Evolutionary conservation across 2,113 vertebrate species (phyloP).

Genomic region (Archilochus colubris): DNA sequence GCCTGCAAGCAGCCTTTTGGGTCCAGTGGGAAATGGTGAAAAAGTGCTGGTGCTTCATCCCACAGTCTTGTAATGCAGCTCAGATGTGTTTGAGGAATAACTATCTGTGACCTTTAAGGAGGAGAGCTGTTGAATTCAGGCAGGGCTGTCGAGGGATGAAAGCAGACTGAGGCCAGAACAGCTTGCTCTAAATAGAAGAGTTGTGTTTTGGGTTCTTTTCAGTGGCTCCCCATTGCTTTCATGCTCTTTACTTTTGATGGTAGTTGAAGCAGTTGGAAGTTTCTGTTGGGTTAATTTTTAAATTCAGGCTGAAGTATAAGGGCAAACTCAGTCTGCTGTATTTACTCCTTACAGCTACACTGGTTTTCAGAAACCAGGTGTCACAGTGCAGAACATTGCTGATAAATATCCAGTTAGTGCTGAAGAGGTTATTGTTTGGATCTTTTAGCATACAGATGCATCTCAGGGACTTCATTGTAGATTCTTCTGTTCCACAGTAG

Average conservation of each 20-base stretch:
- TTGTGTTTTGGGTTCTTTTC: background rate
- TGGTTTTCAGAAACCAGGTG: background rate
- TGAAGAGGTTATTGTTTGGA: conserved; percentile 55
- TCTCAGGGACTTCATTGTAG: conserved; percentile 48
- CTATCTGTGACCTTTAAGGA: background rate
- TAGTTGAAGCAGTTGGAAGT: background rate
- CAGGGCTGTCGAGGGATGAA: background rate
- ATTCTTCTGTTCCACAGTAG: background rate
- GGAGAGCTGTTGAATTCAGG: background rate
- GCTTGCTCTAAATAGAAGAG: background rate
- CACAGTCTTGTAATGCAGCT: background rate
- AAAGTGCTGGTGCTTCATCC: background rate
- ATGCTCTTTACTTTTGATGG: background rate
- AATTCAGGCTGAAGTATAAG: background rate
- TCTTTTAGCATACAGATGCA: conserved; percentile 2
- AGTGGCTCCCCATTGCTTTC: background rate
- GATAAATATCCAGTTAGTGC: conserved; percentile 9
- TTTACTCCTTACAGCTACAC: background rate
- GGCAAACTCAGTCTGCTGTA: conserved; percentile 5
- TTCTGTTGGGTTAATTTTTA: background rate
- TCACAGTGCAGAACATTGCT: conserved; percentile 27
- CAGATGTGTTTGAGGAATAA: background rate
- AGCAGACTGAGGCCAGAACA: background rate
- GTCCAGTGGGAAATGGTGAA: background rate
- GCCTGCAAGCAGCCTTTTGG: background rate